These are phyloP conservation scores for Ganaspis brasiliensis DNA, from an alignment of 2,888 invertebrate genomes.

Conservation along the genomic window DNA sequence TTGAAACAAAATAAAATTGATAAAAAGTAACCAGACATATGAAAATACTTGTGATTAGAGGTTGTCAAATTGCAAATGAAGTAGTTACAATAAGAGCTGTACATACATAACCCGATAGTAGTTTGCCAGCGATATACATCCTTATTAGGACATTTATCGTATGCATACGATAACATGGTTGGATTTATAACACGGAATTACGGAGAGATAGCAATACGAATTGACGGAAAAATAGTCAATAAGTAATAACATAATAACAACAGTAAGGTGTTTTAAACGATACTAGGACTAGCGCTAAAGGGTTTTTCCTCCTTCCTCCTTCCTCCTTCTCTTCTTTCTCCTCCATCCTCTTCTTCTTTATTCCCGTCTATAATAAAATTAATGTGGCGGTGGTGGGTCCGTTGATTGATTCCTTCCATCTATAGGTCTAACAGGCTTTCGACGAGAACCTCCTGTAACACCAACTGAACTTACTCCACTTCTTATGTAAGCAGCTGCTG, in stretches of 20 bases:
- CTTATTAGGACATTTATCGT: conserved; percentile 11
- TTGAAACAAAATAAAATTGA: not conserved
- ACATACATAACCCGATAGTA: conserved; percentile 24
- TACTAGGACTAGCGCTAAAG: conserved; percentile 81
- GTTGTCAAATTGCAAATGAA: not conserved
- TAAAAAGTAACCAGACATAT: conserved; percentile 5
- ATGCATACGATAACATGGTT: conserved; percentile 13
- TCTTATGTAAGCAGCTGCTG: conserved; percentile 75
- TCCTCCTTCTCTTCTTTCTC: not conserved
- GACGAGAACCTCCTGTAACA: conserved; percentile 78
- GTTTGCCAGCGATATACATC: conserved; percentile 14
- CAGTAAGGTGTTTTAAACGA: conserved; percentile 80
- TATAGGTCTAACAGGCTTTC: conserved; percentile 81
- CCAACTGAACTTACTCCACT: conserved; percentile 78
- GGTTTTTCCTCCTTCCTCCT: conserved; percentile 60
- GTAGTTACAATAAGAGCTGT: conserved; percentile 32
- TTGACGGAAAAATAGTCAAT: conserved; percentile 69
- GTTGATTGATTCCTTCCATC: conserved; percentile 81
- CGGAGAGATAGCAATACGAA: conserved; percentile 13
- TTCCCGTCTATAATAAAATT: conserved; percentile 70
- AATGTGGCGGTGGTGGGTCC: conserved; percentile 81
- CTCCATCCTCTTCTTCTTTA: not conserved
- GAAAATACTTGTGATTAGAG: conserved; percentile 15
- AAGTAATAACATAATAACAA: conserved; percentile 79
- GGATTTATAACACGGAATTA: conserved; percentile 33